These are phyloP conservation scores for Philereme vetulata DNA, from an alignment of 2,888 invertebrate species.

Conservation along the genomic window DNA sequence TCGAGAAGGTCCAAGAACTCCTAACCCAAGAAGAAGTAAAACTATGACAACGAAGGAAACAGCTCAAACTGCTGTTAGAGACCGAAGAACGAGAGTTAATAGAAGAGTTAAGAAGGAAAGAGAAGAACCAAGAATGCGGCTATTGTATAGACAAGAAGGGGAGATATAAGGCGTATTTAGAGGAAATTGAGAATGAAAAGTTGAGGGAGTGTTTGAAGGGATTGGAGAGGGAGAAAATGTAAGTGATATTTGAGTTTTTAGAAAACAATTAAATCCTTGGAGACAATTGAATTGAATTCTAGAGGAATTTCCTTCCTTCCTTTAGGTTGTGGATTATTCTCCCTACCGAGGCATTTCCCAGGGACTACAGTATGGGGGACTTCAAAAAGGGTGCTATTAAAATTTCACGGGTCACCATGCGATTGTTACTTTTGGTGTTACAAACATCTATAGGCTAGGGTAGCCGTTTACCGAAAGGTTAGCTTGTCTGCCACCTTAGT, in stretches of 20 bases:
- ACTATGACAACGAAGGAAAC: constrained; percentile 70
- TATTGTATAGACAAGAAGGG: constrained; percentile 61
- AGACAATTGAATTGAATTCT: no score
- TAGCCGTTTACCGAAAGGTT: no score
- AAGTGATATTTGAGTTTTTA: constrained; percentile 31
- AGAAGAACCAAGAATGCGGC: constrained; percentile 56
- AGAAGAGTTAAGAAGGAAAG: constrained; percentile 57
- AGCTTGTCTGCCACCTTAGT: no score
- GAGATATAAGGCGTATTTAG: constrained; percentile 51
- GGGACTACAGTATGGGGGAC: no score
- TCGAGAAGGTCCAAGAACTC: constrained; percentile 61
- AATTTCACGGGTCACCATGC: no score
- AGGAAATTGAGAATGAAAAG: constrained; percentile 65
- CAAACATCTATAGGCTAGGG: no score
- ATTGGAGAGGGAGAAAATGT: constrained; percentile 74
- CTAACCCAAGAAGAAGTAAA: constrained; percentile 63
- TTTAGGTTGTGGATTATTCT: no score
- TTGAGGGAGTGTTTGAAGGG: constrained; percentile 68
- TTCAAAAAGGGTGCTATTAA: no score
- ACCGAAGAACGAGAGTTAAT: constrained; percentile 58
- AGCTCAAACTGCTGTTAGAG: constrained; percentile 56
- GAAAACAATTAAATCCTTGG: neutral
- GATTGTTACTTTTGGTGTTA: no score
- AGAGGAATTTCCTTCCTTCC: no score
- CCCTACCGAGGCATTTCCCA: no score